Evolutionary conservation across 1,140 invertebrate species (phyloP), one percentile per base, ranked within the genome.

Genomic region (Linepithema humile): DNA sequence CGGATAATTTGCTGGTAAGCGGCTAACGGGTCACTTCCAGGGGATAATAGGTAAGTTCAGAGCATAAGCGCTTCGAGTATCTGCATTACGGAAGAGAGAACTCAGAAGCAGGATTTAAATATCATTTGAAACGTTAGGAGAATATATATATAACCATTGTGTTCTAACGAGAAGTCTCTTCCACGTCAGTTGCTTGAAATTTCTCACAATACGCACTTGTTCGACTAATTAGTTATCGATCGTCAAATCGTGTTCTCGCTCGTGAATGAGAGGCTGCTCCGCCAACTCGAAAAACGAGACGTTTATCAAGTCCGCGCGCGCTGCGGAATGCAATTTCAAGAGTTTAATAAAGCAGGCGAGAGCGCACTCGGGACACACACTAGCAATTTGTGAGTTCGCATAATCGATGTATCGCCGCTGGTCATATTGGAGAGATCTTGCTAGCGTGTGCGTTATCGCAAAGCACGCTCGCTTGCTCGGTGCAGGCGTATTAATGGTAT

Each of bases 1-100:
- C 60, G 32, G 74, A 69, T 70, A 80, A 80, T 48, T 80, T 57
- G 75, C 75, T 80, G 65, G 35, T 80, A 80, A 80, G 75, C 75
- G 75, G 75, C 75, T 80, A 80, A 80, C 75, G 75, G 75, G 75
- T 80, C 75, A 80, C 75, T 80, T 80, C 75, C 55, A 80, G 75
- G 75, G 75, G 75, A 80, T 80, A 80, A 80, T 80, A 80, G 75
- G 75, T 80, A 80, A 80, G 75, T 80, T 69, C 23, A 70, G 64
- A 1, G 32, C n/a, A 23, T 70, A 80, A 80, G 75, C 64, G 64
- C 35, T 29, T 70, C 48, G 48, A 69, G 29, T 75, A 64, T 80
- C 48, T 55, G 48, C 75, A 80, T 6, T 80, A 64, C 35, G 35
- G 35, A 57, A 32, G 50, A 29, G 29, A 35, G 72, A 48, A 45